Percentiles rank a stretch among this genome's conserved stretches.
These are phyloP conservation scores for Cervus canadensis DNA, from an alignment of 2,113 vertebrate genomes.

Conservation along the genomic window DNA sequence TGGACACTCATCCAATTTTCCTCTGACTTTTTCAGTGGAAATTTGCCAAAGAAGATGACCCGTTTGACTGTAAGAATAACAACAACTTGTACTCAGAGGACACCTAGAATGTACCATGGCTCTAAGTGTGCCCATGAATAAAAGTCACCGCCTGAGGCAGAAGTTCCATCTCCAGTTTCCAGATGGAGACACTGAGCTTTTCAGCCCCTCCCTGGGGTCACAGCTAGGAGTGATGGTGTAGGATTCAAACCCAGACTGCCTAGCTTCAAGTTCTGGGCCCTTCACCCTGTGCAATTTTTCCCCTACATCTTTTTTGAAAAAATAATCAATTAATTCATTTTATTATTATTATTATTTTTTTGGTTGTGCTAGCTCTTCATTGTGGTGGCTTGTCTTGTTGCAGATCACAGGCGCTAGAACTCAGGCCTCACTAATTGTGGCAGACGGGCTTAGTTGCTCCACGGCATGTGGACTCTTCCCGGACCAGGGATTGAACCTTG, in stretches of 20 bases:
- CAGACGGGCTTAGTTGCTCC: neutral
- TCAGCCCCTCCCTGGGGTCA: neutral
- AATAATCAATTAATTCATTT: neutral
- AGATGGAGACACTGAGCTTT: neutral
- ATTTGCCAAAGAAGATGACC: neutral
- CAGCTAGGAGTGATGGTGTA: neutral
- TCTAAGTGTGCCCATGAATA: accelerated
- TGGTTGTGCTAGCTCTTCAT: neutral
- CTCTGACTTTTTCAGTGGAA: neutral
- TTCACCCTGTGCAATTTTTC: neutral
- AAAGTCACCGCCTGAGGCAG: neutral
- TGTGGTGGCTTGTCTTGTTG: neutral
- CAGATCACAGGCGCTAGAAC: neutral
- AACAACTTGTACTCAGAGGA: no score
- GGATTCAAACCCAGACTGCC: neutral
- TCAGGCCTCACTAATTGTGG: neutral
- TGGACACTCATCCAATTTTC: neutral
- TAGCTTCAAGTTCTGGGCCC: neutral
- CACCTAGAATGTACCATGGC: neutral
- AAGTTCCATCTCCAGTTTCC: neutral
- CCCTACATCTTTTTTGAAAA: neutral
- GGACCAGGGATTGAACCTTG: neutral
- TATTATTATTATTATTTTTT: neutral
- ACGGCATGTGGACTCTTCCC: neutral
- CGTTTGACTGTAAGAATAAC: neutral